These are phyloP conservation scores for Atractosteus spatula DNA, from an alignment of 2,113 vertebrate species.

Conservation along the genomic window DNA sequence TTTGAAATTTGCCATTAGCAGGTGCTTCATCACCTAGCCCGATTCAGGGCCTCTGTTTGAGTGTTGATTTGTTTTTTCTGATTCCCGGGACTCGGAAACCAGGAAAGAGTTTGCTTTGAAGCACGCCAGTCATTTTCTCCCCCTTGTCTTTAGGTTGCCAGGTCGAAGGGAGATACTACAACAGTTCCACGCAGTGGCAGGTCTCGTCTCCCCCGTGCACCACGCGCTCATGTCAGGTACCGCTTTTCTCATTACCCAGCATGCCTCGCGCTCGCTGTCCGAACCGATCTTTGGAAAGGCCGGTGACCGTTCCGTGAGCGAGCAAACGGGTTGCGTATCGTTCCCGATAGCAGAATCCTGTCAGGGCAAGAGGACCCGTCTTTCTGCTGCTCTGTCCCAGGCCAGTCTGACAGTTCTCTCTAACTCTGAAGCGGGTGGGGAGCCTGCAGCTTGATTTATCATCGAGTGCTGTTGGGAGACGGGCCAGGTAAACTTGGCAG, in stretches of 20 bases:
- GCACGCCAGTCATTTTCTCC: constrained; percentile 13
- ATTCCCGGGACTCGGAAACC: too few species aligned
- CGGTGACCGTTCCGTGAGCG: too few species aligned
- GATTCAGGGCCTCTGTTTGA: too few species aligned
- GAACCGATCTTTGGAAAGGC: too few species aligned
- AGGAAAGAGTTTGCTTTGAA: not conserved
- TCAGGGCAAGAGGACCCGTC: too few species aligned
- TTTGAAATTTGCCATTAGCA: too few species aligned
- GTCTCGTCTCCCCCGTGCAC: constrained; percentile 75
- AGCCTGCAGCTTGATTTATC: constrained; percentile 22
- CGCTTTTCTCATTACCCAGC: constrained; percentile 14
- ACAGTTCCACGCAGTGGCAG: constrained; percentile 88
- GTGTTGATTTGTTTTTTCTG: too few species aligned
- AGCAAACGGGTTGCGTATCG: not conserved
- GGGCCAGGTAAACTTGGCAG: constrained; percentile 32
- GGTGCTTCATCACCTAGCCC: too few species aligned
- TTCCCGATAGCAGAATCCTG: not conserved
- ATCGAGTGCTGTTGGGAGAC: constrained; percentile 16
- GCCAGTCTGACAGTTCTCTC: too few species aligned
- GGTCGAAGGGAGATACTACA: constrained; percentile 79
- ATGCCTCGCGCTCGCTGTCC: too few species aligned
- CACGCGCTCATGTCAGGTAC: constrained; percentile 85
- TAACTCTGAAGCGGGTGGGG: too few species aligned
- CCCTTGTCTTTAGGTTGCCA: constrained; percentile 71
- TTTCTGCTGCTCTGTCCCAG: too few species aligned